Conservation (phyloP, 1,140 invertebrate species). For the Steinernema feltiae region DNA sequence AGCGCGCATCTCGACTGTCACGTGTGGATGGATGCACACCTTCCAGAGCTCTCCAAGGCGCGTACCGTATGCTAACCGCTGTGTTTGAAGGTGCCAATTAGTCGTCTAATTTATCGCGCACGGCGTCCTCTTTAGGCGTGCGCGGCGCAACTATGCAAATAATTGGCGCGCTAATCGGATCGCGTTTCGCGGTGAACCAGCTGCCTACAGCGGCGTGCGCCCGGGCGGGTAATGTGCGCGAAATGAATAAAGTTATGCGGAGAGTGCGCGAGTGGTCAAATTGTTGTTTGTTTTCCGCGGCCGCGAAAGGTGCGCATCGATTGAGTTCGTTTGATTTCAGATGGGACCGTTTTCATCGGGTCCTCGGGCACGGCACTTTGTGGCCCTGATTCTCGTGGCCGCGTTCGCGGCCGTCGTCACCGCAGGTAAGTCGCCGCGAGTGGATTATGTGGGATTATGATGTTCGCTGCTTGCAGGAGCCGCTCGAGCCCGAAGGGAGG, state of each 20-base stretch:
- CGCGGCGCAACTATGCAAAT: background rate
- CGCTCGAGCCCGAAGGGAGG: conserved; percentile 33
- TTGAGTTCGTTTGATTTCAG: background rate
- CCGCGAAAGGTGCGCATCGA: too few species aligned
- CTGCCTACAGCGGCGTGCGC: background rate
- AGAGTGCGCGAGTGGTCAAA: background rate
- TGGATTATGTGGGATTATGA: background rate
- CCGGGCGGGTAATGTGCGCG: background rate
- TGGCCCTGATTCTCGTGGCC: background rate
- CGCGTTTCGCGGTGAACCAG: conserved; percentile 7
- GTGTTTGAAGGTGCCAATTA: too few species aligned
- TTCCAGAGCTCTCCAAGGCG: too few species aligned
- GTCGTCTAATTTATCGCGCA: too few species aligned
- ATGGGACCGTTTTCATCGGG: conserved; percentile 10
- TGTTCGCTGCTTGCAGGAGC: background rate
- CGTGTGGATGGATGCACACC: too few species aligned
- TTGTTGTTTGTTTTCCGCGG: background rate
- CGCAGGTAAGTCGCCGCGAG: background rate
- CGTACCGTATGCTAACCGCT: too few species aligned
- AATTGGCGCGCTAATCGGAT: conserved; percentile 15
- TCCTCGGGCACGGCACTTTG: background rate
- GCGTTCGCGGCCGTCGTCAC: background rate
- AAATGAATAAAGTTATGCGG: background rate
- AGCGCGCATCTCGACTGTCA: background rate
- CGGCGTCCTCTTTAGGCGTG: background rate